These are phyloP conservation scores for Stigmatopora argus DNA, from an alignment of 2,113 vertebrate genomes.

Conservation along the genomic window DNA sequence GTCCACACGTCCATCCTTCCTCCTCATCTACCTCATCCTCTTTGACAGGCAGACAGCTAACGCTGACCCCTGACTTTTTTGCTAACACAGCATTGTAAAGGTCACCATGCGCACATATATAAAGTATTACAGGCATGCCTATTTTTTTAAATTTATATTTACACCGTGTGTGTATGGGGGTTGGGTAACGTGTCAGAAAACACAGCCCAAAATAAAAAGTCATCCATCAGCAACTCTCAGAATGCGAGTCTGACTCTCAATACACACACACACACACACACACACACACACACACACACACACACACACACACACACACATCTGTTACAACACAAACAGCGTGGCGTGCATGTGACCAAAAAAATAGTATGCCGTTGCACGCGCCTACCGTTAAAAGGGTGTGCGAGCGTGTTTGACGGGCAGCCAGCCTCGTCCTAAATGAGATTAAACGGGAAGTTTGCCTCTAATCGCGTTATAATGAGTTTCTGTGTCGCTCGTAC, in stretches of 20 bases:
- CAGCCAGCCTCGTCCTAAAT: conserved; percentile 65
- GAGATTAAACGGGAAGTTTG: conserved; percentile 73
- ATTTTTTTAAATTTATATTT: conserved; percentile 35
- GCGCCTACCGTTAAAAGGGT: conserved; percentile 9
- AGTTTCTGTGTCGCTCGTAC: conserved; percentile 74
- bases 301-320: background rate
- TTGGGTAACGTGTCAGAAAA: conserved; percentile 53
- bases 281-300: background rate
- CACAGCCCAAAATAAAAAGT: conserved; percentile 70
- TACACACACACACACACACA: conserved; percentile 3
- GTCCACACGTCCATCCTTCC: conserved; percentile 26
- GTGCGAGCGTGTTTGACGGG: conserved; percentile 61
- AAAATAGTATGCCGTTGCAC: background rate
- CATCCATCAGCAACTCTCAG: conserved; percentile 61
- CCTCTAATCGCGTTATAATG: conserved; percentile 73
- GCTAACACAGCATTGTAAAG: conserved; percentile 67
- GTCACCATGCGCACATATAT: conserved; percentile 39
- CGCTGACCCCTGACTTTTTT: conserved; percentile 67
- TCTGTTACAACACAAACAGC: background rate
- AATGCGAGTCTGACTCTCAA: conserved; percentile 21
- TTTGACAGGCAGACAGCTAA: conserved; percentile 64
- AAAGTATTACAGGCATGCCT: conserved; percentile 31
- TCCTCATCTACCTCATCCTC: conserved; percentile 25
- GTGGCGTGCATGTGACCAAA: background rate
- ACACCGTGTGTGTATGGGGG: conserved; percentile 24